These are phyloP conservation scores for Limnothrissa miodon DNA, from an alignment of 2,113 vertebrate genomes.

Conservation along the genomic window DNA sequence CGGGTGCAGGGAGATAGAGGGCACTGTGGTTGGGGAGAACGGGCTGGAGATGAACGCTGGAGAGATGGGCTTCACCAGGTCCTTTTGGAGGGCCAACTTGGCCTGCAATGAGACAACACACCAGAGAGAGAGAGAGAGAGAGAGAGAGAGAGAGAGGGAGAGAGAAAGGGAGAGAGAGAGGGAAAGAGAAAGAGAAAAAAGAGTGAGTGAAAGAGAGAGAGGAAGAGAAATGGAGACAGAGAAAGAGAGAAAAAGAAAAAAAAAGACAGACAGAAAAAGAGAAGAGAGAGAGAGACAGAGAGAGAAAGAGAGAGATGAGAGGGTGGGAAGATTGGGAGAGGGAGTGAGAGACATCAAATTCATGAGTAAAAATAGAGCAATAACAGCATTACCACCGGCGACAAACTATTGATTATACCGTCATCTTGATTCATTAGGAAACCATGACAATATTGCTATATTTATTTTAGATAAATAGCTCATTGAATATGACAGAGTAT, in stretches of 20 bases:
- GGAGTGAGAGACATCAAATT: not conserved
- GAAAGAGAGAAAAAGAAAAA: not conserved
- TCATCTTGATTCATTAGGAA: not conserved
- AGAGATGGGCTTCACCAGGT: slow-evolving; percentile 85
- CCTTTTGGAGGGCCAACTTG: slow-evolving; percentile 86
- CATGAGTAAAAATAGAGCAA: not conserved
- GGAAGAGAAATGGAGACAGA: not conserved
- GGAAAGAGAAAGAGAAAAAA: too few relatives aligned
- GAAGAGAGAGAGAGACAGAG: not conserved
- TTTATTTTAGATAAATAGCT: not conserved
- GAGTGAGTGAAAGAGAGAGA: not conserved
- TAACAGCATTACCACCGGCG: not conserved
- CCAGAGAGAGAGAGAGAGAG: not conserved
- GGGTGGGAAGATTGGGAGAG: not conserved
- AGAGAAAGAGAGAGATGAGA: not conserved
- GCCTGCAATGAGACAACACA: slow-evolving; percentile 63
- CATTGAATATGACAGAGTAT: slow-evolving; percentile 4
- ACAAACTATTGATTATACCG: not conserved
- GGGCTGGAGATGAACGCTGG: slow-evolving; percentile 84
- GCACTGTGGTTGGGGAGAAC: slow-evolving; percentile 70
- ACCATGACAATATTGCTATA: not conserved
- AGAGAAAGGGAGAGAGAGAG: not conserved
- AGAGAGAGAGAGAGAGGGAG: not conserved
- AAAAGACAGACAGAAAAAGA: not conserved
- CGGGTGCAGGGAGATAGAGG: slow-evolving; percentile 83